These are phyloP conservation scores for Apotomis capreana DNA, from an alignment of 2,888 invertebrate genomes.

Conservation along the genomic window DNA sequence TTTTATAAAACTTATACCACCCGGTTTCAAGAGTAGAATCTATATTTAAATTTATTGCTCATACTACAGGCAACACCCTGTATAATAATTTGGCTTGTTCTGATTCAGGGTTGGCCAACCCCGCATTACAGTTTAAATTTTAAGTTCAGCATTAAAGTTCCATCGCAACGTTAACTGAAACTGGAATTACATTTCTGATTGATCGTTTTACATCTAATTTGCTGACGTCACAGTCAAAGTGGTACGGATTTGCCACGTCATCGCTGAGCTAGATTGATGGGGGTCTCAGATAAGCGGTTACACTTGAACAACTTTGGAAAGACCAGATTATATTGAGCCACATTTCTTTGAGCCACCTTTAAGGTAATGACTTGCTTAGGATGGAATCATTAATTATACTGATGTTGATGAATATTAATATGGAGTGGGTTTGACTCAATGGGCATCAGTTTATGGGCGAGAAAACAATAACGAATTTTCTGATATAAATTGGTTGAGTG, in stretches of 20 bases:
- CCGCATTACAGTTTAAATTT: too few species aligned
- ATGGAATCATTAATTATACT: slow-evolving; percentile 21
- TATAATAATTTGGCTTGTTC: too few species aligned
- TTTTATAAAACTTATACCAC: too few species aligned
- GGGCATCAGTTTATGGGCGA: not conserved
- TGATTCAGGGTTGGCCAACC: too few species aligned
- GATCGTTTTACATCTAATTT: slow-evolving; percentile 38
- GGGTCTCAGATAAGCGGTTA: slow-evolving; percentile 13
- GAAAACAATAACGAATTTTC: not conserved
- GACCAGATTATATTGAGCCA: slow-evolving; percentile 14
- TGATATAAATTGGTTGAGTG: too few species aligned
- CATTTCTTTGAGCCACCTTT: slow-evolving; percentile 31
- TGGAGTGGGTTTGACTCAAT: not conserved
- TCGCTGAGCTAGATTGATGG: slow-evolving; percentile 22
- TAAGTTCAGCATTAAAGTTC: too few species aligned
- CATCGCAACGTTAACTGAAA: not conserved
- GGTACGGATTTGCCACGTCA: slow-evolving; percentile 34
- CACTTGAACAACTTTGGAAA: not conserved
- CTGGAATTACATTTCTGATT: slow-evolving; percentile 32
- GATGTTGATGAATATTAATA: slow-evolving; percentile 30
- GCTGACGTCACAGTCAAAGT: slow-evolving; percentile 36
- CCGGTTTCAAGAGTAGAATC: too few species aligned
- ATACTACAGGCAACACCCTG: too few species aligned
- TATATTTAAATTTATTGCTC: too few species aligned
- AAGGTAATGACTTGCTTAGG: slow-evolving; percentile 29